Evolutionary conservation across 2,888 invertebrate genomes (phyloP), one percentile per base, ranked within the genome.

Genomic region (Tinea trinotella): DNA sequence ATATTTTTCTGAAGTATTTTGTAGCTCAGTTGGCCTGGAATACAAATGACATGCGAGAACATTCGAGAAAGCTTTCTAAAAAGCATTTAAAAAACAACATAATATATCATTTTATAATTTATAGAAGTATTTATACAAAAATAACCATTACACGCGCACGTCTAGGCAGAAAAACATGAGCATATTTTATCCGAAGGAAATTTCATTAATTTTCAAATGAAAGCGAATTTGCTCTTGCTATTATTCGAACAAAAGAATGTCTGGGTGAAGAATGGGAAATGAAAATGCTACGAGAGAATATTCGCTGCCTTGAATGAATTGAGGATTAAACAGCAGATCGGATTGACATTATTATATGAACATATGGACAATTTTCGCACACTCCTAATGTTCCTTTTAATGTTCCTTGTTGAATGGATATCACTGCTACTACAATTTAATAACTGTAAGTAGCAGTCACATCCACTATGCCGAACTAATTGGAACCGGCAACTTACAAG

Each of bases 191-290:
- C 40, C 7, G 40, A 53, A 50, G 40, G 18, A 40, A 34, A 53
- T 53, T 53, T 53, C 53, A 53, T 53, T 53, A 53, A 53, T 53
- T 53, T 53, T 53, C 53, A 36, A 53, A 53, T 40, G 53, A 36
- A 53, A 35, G 40, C 44, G 53, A 17, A 40, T 53, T 40, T 20
- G 36, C 53, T 22, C 19, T 40, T 53, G 35, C 53, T 40, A 53
- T 53, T 62, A 61, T 60, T 61, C 58, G 59, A 63, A 69, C 67
- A 70, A 70, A 64, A 63, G 65, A 61, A 59, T 52, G 58, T 54
- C 56, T 56, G 57, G 59, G 65, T 63, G 62, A 65, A 64, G 65
- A 61, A 64, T 64, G 61, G 61, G 62, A 66, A 70, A 67, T 67
- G 66, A 65, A 67, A 62, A 64, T 67, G 62, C 59, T 61, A 53